These are phyloP conservation scores for Rousettus madagascariensis DNA, from an alignment of 2,797 vertebrate species.

Conservation along the genomic window DNA sequence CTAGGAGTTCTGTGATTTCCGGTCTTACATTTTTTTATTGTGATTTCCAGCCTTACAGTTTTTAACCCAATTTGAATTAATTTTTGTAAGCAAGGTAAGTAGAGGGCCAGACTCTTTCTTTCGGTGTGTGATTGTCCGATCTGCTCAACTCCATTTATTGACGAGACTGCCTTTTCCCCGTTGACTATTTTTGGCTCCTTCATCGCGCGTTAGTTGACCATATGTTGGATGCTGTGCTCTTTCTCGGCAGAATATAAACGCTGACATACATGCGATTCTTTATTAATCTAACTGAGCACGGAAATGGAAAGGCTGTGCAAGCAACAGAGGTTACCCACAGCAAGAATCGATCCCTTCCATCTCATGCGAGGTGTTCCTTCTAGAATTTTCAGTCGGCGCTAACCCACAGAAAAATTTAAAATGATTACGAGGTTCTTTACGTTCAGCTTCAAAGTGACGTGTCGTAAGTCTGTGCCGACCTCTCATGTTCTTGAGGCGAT, in stretches of 20 bases:
- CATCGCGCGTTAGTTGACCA: accelerated
- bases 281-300: not conserved
- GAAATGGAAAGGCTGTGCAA: not conserved
- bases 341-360: not conserved
- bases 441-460: not conserved
- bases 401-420: too few relatives aligned
- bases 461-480: not conserved
- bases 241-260: too few relatives aligned
- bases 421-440: accelerated
- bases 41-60: too few relatives aligned
- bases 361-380: not conserved
- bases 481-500: not conserved
- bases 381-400: too few relatives aligned
- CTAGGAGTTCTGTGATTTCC: not conserved
- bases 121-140: too few relatives aligned
- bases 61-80: not conserved
- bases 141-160: not conserved
- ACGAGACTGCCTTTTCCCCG: not conserved
- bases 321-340: not conserved
- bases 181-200: not conserved
- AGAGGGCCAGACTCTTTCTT: not conserved
- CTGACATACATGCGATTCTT: not conserved
- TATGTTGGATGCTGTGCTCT: too few relatives aligned
- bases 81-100: accelerated
- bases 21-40: too few relatives aligned